Evolutionary conservation across 2,888 invertebrate genomes (phyloP), one percentile per base, ranked within the genome.

Genomic region (Phania funesta): DNA sequence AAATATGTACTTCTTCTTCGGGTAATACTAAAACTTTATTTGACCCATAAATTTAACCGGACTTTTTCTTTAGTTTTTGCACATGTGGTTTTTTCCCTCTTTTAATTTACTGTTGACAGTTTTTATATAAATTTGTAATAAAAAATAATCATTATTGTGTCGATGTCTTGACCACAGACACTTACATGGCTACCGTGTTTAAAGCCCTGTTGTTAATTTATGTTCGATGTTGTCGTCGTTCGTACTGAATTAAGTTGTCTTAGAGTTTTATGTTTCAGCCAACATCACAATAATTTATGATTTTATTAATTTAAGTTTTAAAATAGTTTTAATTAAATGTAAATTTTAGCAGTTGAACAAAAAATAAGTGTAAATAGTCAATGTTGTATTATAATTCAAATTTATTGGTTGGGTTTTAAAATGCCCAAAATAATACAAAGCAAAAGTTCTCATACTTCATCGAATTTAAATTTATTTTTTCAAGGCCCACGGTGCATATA

Each of bases 11-110:
- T 48, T 20, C 62, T 6, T 29, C 64, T 60, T 24, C 8, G 79
- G 83, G 84, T 50, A 62, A 77, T 71, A 83, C 76, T 83, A 64
- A 81, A 83, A 58, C 81, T 81, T 84, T 78, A 84, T 84, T 76
- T 74, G 54, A 50, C 50, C 52, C 62, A 84, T 84, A 84, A 84
- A 84, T 83, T 84, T 70, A 38, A 50, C 20, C 35, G 44, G 16
- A 62, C n/a, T 18, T 67, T 60, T 20, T 41, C 4, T 54, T 64
- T 22, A 46, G 5, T 20, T 71, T 35, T 20, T 20, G 24, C 46
- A 60, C 58, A 38, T 22, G n/a, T 68, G 58, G 62, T 41, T 71
- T 79, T 65, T 6, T 41, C 20, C 3, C 16, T 50, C 58, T 38
- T 79, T 79, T 68, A 75, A 79, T 68, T 68, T 78, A 65, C 75